Evolutionary conservation across 2,113 vertebrate genomes (phyloP).

Genomic region (Pao palembangensis): DNA sequence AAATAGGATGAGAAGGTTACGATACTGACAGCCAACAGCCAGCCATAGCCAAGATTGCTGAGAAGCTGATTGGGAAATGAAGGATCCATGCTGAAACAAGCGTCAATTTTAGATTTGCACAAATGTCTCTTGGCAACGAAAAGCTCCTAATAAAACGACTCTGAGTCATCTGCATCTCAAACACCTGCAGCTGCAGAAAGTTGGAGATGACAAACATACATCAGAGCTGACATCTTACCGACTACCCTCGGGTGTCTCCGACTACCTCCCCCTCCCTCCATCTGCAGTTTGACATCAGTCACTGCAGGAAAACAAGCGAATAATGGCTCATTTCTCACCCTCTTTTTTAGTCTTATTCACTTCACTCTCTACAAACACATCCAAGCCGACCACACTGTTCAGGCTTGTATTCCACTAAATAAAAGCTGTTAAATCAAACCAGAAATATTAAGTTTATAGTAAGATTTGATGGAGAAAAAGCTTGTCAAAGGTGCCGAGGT

Average conservation of each 20-base stretch:
- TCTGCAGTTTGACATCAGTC: slow-evolving; percentile 43
- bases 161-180: slow-evolving; percentile 20
- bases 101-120: slow-evolving; percentile 22
- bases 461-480: not conserved
- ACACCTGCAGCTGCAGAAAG: slow-evolving; percentile 38
- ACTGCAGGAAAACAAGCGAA: slow-evolving; percentile 21
- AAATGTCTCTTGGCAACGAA: not conserved
- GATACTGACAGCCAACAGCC: slow-evolving; percentile 85
- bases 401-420: not conserved
- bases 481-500: not conserved
- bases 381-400: slow-evolving; percentile 10
- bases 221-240: slow-evolving; percentile 44
- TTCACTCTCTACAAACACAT: slow-evolving; percentile 10
- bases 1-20: slow-evolving; percentile 87
- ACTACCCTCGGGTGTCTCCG: slow-evolving; percentile 29
- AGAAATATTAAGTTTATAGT: slow-evolving; percentile 14
- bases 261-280: not conserved
- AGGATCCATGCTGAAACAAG: slow-evolving; percentile 62
- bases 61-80: slow-evolving; percentile 75
- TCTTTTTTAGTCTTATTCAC: slow-evolving; percentile 27
- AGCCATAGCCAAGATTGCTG: slow-evolving; percentile 82
- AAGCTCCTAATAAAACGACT: slow-evolving; percentile 11
- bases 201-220: slow-evolving; percentile 36
- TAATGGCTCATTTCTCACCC: slow-evolving; percentile 16
- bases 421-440: slow-evolving; percentile 1